A percentile compares a stretch with the other conserved stretches of the same genome.
Conservation (phyloP, 2,797 vertebrate genomes). For the Selene dorsalis region DNA sequence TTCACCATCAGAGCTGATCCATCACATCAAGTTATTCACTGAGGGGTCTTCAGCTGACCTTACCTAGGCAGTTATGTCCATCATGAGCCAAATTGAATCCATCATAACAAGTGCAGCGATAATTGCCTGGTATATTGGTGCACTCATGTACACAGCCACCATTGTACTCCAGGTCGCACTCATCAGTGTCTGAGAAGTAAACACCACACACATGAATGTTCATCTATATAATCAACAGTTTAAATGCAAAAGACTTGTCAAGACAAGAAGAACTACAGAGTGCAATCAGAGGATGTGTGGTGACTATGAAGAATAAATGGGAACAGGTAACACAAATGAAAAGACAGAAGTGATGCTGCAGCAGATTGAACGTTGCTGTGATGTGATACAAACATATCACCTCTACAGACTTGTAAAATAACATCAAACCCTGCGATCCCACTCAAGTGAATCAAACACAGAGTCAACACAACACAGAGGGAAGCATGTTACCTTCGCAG, state of each 20-base stretch:
- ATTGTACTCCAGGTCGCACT: conserved; percentile 94
- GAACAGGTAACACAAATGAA: neutral
- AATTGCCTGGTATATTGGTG: conserved; percentile 98
- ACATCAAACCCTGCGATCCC: neutral
- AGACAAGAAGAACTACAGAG: neutral
- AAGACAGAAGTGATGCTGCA: neutral
- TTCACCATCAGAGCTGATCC: conserved; percentile 34
- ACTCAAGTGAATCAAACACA: conserved; percentile 30
- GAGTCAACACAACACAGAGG: neutral
- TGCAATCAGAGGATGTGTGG: neutral
- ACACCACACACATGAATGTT: conserved; percentile 68
- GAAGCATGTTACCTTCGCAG: conserved; percentile 88
- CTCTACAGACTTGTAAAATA: neutral
- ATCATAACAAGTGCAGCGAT: conserved; percentile 96
- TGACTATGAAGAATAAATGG: neutral
- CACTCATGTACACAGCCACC: conserved; percentile 98
- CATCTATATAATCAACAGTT: neutral
- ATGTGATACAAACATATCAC: neutral
- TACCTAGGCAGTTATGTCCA: conserved; percentile 98
- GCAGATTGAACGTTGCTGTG: neutral
- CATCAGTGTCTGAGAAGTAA: conserved; percentile 91
- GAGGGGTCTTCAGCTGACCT: conserved; percentile 61
- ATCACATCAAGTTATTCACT: too few species aligned
- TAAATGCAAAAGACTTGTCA: neutral
- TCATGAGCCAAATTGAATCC: conserved; percentile 97